Conservation (phyloP, 2,797 vertebrate species). For the Thripadectes ignobilis region DNA sequence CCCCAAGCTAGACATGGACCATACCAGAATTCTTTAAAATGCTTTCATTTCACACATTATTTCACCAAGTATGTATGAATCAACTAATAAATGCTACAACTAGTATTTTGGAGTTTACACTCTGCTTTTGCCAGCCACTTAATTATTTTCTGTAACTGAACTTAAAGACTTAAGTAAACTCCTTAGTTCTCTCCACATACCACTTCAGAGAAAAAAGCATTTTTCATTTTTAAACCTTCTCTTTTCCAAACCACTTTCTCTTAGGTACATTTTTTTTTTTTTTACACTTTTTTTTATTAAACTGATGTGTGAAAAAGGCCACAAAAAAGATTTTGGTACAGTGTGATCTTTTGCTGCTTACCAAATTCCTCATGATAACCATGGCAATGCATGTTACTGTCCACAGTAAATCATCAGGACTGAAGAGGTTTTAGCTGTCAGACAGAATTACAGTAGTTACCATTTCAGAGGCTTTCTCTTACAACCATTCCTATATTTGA, state of each 20-base stretch:
- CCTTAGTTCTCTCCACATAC: background rate
- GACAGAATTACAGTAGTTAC: background rate
- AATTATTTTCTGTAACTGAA: background rate
- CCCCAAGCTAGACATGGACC: background rate
- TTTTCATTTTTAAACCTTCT: background rate
- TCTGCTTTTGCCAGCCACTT: background rate
- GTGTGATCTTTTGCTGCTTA: background rate
- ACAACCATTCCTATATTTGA: background rate
- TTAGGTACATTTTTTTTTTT: background rate
- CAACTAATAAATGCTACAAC: background rate
- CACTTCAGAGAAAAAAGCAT: background rate
- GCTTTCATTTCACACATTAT: background rate
- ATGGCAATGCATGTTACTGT: background rate
- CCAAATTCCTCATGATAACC: background rate
- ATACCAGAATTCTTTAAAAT: background rate
- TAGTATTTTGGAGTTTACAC: background rate
- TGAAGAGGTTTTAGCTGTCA: background rate
- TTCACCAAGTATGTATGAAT: background rate
- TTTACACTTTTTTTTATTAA: background rate
- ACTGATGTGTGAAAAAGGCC: background rate
- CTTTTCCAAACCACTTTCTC: background rate
- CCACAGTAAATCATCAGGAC: background rate
- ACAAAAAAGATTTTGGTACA: background rate
- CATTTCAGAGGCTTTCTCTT: background rate
- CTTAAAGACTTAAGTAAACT: background rate